A percentile compares a stretch with the other conserved stretches of the same genome.
Evolutionary conservation across 2,888 invertebrate genomes (phyloP).

Genomic region (Candidula unifasciata): DNA sequence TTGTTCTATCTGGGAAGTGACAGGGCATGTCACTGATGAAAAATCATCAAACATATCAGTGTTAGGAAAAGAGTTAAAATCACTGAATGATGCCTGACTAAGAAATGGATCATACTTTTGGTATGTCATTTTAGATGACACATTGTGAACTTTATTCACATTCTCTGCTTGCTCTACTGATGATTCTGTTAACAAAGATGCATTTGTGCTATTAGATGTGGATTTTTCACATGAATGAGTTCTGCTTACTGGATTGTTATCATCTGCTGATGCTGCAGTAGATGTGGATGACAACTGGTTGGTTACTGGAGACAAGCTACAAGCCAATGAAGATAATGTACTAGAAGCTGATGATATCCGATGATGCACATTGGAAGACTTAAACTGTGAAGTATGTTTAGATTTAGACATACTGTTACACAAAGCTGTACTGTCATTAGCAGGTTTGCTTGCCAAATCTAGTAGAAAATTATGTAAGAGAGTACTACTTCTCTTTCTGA

Average conservation of each 20-base stretch:
- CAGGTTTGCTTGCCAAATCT: background rate
- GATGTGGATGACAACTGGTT: background rate
- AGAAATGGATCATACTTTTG: constrained; percentile 36
- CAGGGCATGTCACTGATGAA: background rate
- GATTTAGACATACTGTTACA: background rate
- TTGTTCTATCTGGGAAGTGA: background rate
- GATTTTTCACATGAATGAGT: background rate
- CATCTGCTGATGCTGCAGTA: too few species aligned
- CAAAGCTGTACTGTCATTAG: background rate
- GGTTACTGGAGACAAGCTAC: background rate
- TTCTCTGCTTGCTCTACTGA: background rate
- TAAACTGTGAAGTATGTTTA: too few species aligned
- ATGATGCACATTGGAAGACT: background rate
- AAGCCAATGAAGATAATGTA: background rate
- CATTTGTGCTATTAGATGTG: background rate
- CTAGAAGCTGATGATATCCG: background rate
- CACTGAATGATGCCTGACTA: constrained; percentile 2
- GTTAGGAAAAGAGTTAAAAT: background rate
- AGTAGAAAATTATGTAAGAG: background rate
- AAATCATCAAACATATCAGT: constrained; percentile 1
- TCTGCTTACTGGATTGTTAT: background rate
- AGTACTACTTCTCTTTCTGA: background rate
- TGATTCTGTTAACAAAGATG: background rate
- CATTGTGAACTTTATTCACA: background rate
- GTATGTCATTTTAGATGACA: constrained; percentile 32